phyloP scores from a whole-genome alignment of 2,113 vertebrate genomes.

The Smithornis capensis region DNA sequence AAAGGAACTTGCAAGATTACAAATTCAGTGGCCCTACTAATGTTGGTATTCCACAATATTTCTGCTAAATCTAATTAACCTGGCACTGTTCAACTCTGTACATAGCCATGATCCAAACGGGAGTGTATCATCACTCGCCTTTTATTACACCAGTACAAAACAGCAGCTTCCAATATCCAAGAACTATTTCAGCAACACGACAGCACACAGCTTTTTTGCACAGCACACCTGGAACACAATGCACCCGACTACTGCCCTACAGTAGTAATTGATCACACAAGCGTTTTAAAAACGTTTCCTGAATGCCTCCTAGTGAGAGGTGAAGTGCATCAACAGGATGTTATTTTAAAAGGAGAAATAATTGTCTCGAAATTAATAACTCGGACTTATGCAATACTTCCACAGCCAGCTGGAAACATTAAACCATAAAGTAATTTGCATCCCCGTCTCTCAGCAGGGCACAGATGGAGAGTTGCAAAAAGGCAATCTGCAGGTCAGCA shows the following conservation, averaged over 20 bases:
- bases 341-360: conserved; percentile 51
- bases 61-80: background rate
- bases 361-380: conserved; percentile 50
- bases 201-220: background rate
- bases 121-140: background rate
- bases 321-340: conserved; percentile 42
- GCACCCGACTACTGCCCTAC: background rate
- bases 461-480: conserved; percentile 41
- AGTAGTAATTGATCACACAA: background rate
- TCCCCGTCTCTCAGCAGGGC: background rate
- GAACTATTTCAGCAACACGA: background rate
- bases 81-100: background rate
- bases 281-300: background rate
- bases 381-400: conserved; percentile 34
- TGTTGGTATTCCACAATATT: background rate
- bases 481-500: conserved; percentile 18
- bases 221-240: background rate
- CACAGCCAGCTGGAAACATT: conserved; percentile 30
- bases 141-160: background rate
- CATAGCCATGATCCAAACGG: background rate
- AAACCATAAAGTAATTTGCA: conserved; percentile 31
- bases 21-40: background rate
- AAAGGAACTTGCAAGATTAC: background rate
- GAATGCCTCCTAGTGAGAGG: conserved; percentile 23
- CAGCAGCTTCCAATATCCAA: background rate